These are phyloP conservation scores for Drosophila limbata DNA, from an alignment of 2,888 invertebrate species.

Conservation along the genomic window DNA sequence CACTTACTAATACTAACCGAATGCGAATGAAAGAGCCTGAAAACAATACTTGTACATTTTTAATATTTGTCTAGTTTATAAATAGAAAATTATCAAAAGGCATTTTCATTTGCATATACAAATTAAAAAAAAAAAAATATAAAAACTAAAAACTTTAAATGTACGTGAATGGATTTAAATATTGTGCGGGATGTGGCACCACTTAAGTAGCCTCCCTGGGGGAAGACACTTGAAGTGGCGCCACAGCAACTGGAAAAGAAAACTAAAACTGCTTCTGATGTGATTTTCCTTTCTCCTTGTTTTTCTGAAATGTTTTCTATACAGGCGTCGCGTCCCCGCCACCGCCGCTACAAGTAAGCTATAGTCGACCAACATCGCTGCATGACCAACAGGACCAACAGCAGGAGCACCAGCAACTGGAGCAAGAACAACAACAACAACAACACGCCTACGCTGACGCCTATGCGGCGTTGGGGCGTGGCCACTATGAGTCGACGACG, in stretches of 20 bases:
- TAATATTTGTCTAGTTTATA: neutral
- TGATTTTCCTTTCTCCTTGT: conserved; percentile 6
- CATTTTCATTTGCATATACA: conserved; percentile 42
- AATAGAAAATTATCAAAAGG: neutral
- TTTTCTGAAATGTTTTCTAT: neutral
- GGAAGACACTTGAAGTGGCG: conserved; percentile 27
- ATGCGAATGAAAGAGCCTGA: neutral
- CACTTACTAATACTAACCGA: neutral
- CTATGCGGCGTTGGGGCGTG: conserved; percentile 84
- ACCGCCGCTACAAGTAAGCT: conserved; percentile 85
- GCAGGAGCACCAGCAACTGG: conserved; percentile 62
- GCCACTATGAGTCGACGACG: conserved; percentile 83
- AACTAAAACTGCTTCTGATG: conserved; percentile 42
- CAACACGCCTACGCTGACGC: conserved; percentile 83
- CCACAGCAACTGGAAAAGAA: conserved; percentile 28
- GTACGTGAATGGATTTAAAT: conserved; percentile 10
- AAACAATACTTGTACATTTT: neutral
- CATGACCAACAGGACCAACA: conserved; percentile 72
- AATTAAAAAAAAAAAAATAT: conserved; percentile 15
- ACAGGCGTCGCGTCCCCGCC: conserved; percentile 85
- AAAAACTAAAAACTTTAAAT: conserved; percentile 28
- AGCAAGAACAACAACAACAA: conserved; percentile 40
- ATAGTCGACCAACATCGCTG: conserved; percentile 85
- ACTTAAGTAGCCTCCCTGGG: conserved; percentile 13
- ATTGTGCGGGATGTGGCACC: conserved; percentile 18